Evolutionary conservation across 2,888 invertebrate species (phyloP), one percentile per base, ranked within the genome.

Genomic region (Polymixis lichenea): DNA sequence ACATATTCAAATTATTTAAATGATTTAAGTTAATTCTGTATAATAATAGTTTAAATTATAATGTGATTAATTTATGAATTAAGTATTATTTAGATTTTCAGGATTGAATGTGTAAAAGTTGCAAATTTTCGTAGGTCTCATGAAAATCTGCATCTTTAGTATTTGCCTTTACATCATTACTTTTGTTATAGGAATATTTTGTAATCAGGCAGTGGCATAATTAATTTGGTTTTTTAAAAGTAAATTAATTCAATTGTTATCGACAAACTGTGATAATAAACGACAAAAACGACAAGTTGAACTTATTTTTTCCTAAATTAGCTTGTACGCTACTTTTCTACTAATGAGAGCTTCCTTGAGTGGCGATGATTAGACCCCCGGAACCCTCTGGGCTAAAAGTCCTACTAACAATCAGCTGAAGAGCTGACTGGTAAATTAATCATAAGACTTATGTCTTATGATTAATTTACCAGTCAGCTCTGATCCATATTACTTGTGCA

Each of bases 261-360:
- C 85, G 86, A 90, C 87, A 84, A 93, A 91, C 94, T 94, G 94
- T 94, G 94, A 93, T 94, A 93, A 92, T 88, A 91, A 90, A 91
- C 87, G 89, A 86, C 91, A 90, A 90, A 90, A 91, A 82, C 32
- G 28, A 70, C 0, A 38, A 46, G 72, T 68, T 76, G 28, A 61
- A 65, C 6, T 75, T 66, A 62, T 72, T 84, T 60, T n/a, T 51
- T 38, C 9, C 67, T 1, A 13, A 55, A 38, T 17, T 28, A 49
- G 49, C 15, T 28, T 22, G 7, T 72, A 22, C 5, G 8, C 19
- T 32, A 53, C 15, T 28, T n/a, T 25, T 19, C 28, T 58, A 11
- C 28, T 8, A 19, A 38, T 32, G 38, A 64, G 11, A 43, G 6
- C 3, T 15, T 38, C 15, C 17, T 75, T 32, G 19, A 43, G n/a